phyloP scores from a whole-genome alignment of 2,797 vertebrate species.

The Spizella passerina region DNA sequence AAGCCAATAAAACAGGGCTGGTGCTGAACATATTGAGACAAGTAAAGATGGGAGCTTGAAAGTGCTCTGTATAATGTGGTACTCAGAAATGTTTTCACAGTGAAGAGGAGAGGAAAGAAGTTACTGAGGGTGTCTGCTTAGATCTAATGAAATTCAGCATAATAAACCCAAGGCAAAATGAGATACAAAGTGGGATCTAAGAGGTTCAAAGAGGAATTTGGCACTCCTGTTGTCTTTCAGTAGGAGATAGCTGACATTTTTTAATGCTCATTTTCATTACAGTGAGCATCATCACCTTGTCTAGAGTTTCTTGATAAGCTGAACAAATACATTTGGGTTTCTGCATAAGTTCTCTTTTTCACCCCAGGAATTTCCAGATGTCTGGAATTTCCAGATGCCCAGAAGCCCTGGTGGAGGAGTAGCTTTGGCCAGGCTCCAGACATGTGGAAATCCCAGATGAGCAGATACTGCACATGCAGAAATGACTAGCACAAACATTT shows the following conservation, averaged over 20 bases:
- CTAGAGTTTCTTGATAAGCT: not conserved
- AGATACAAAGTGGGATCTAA: not conserved
- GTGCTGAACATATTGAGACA: not conserved
- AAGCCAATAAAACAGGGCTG: not conserved
- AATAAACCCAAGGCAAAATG: not conserved
- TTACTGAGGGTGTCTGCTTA: not conserved
- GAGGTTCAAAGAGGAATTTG: not conserved
- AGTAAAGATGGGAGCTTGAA: not conserved
- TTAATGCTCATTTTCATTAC: not conserved
- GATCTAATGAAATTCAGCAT: not conserved
- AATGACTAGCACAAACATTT: not conserved
- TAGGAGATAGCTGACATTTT: not conserved
- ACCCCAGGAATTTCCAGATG: not conserved
- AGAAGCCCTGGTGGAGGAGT: not conserved
- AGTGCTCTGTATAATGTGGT: rapidly evolving
- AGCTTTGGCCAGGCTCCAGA: not conserved
- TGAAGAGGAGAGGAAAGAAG: not conserved
- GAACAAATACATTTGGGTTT: not conserved
- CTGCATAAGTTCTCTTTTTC: not conserved
- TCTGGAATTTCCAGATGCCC: not conserved
- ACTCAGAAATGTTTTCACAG: not conserved
- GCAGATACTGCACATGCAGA: not conserved
- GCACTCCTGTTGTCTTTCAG: not conserved
- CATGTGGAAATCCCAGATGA: not conserved
- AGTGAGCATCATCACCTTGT: not conserved